These are phyloP conservation scores for Aphidius ervi DNA, from an alignment of 1,140 invertebrate species.

Conservation along the genomic window DNA sequence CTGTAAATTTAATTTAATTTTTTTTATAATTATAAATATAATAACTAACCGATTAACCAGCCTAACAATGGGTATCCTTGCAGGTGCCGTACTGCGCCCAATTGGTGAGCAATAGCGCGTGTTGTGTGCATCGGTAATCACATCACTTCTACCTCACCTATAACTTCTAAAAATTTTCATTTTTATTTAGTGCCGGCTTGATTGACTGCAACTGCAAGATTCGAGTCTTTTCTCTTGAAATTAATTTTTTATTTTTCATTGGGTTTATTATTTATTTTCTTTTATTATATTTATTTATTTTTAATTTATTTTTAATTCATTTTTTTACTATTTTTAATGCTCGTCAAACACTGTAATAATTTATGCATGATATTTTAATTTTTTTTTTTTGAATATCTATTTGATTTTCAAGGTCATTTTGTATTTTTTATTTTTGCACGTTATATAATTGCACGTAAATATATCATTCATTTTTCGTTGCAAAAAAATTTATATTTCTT, in stretches of 20 bases:
- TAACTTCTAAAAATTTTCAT: constrained; percentile 32
- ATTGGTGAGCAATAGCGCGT: constrained; percentile 87
- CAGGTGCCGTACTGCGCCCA: constrained; percentile 81
- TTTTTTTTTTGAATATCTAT: background rate
- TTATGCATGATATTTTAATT: constrained; percentile 17
- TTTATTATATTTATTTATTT: constrained; percentile 18
- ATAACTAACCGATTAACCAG: constrained; percentile 42
- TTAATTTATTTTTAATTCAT: constrained; percentile 10
- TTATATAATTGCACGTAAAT: background rate
- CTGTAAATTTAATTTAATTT: too few species aligned
- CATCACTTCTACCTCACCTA: constrained; percentile 56
- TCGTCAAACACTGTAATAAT: constrained; percentile 22
- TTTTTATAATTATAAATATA: constrained; percentile 9
- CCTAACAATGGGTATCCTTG: constrained; percentile 65
- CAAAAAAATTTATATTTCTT: too few species aligned
- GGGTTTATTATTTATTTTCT: constrained; percentile 17
- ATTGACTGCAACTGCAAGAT: too few species aligned
- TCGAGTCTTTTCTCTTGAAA: too few species aligned
- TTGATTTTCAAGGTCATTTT: constrained; percentile 12
- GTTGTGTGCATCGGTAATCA: constrained; percentile 87
- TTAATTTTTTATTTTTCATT: background rate
- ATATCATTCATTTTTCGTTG: background rate
- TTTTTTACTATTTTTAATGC: constrained; percentile 5
- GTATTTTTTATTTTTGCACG: background rate
- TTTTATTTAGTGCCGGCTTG: too few species aligned